These are phyloP conservation scores for Kryphioiulus occultus DNA, from an alignment of 2,888 invertebrate species.

Conservation along the genomic window DNA sequence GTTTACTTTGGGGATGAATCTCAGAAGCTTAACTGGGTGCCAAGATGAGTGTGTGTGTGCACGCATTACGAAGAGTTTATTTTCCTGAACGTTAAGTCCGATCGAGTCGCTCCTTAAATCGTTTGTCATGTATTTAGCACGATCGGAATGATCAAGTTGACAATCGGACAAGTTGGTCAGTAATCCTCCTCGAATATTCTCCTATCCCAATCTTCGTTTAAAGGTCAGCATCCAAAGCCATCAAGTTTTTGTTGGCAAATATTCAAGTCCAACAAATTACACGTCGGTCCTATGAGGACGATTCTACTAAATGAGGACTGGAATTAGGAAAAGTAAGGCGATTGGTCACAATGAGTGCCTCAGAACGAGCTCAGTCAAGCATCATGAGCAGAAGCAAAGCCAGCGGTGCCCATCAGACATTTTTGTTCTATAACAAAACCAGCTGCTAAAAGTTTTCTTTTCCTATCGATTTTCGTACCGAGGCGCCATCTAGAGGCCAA, in stretches of 20 bases:
- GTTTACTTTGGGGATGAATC: not conserved
- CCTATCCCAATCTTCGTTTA: not conserved
- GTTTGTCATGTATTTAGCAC: constrained; percentile 27
- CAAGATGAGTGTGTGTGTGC: constrained; percentile 3
- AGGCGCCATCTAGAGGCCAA: not conserved
- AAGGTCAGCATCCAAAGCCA: not conserved
- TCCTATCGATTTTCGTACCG: not conserved
- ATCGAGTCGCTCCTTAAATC: constrained; percentile 22
- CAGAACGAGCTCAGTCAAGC: not conserved
- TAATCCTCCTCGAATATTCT: not conserved
- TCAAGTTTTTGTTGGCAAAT: not conserved
- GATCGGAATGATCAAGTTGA: not conserved
- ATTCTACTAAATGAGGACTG: not conserved
- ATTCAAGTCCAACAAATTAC: not conserved
- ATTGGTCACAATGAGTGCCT: not conserved
- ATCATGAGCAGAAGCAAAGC: not conserved
- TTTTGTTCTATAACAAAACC: not conserved
- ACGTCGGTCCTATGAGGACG: not conserved
- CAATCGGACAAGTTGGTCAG: not conserved
- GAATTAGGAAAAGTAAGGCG: not conserved
- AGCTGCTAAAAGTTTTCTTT: not conserved
- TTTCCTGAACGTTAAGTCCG: not conserved
- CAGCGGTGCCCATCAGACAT: not conserved
- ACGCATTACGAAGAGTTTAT: constrained; percentile 13
- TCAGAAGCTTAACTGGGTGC: not conserved